Base-by-base conservation (phyloP, 2,797 vertebrate genomes). In the Sebastes iracundus region DNA sequence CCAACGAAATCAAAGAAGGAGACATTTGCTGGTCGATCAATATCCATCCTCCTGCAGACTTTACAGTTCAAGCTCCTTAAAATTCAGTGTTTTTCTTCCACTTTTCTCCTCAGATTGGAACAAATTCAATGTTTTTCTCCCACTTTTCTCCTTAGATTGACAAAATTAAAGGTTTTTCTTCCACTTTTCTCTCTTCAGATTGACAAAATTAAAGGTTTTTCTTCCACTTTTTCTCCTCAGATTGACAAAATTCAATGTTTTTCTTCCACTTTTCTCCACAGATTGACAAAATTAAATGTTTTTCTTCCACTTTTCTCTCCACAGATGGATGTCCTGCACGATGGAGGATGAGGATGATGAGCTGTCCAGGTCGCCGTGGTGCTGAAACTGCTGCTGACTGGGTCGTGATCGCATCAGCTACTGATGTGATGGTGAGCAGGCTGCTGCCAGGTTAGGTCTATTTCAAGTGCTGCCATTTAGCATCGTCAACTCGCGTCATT, bases 391-490 rank as follows among this genome's bases (percentile, higher is more conserved):
- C 81, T 52, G 53, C 81, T 70, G 25, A 84, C 4, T 55, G 72
- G 83, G 75, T 80, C 69, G 79, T 55, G 85, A 28, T 56, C 60
- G 82, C 53, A 80, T 79, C 80, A 72, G 86, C 70, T 14, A 90
- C 84, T 88, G 92, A 38, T 38, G 35, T 38, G 35, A 38, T 38
- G 72, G 66, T 42, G 89, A 59, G 87, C 72, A 49, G 85, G 52
- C 32, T 78, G 52, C 64, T 77, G 87, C 66, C 90, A 90, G 90
- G 90, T 87, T 87, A 72, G 77, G 79, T 38, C 87, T 94, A 89
- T 94, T 94, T 93, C 89, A 94, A 92, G 91, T 82, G 90, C 88
- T 92, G 93, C 90, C 92, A 90, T 93, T 93, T 90, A 90, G 83
- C 91, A 59, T 92, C 92, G 83, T 89, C 90, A 90, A 72, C 85